These are phyloP conservation scores for Drosophila atroscutellata DNA, from an alignment of 2,888 invertebrate species.

Conservation along the genomic window DNA sequence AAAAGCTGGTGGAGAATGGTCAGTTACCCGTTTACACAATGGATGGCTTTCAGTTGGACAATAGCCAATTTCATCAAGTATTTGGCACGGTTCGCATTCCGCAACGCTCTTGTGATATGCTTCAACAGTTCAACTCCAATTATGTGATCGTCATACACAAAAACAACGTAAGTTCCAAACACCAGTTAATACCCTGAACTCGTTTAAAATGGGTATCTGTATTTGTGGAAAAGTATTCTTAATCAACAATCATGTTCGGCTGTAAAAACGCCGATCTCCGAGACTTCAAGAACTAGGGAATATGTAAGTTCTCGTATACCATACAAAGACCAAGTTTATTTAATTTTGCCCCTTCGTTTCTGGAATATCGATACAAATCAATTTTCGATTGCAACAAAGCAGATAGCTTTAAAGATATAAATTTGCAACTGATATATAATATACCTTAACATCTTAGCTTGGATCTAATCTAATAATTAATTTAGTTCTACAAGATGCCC, in stretches of 20 bases:
- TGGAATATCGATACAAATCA: too few relatives aligned
- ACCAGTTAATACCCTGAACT: neutral
- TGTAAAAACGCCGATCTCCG: neutral
- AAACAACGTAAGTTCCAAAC: constrained; percentile 89
- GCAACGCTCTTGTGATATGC: constrained; percentile 87
- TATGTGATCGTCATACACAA: constrained; percentile 93
- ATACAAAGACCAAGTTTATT: too few relatives aligned
- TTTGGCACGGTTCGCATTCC: constrained; percentile 95
- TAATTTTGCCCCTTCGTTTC: too few relatives aligned
- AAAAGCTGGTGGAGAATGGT: constrained; percentile 82
- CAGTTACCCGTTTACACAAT: constrained; percentile 90
- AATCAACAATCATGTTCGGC: neutral
- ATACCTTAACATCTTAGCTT: too few relatives aligned
- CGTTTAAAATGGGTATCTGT: neutral
- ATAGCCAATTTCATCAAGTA: constrained; percentile 95
- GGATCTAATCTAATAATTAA: too few relatives aligned
- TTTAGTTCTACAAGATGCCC: constrained; percentile 88
- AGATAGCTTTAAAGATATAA: neutral
- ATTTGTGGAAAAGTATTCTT: neutral
- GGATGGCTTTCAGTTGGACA: constrained; percentile 93
- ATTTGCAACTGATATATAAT: neutral
- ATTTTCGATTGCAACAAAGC: too few relatives aligned
- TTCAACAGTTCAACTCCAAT: constrained; percentile 88
- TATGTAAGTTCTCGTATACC: too few relatives aligned
- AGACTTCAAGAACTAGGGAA: neutral